Percentiles rank a stretch among this genome's conserved stretches.
Conservation (phyloP, 2,888 invertebrate species). For the Nasonia oneida region DNA sequence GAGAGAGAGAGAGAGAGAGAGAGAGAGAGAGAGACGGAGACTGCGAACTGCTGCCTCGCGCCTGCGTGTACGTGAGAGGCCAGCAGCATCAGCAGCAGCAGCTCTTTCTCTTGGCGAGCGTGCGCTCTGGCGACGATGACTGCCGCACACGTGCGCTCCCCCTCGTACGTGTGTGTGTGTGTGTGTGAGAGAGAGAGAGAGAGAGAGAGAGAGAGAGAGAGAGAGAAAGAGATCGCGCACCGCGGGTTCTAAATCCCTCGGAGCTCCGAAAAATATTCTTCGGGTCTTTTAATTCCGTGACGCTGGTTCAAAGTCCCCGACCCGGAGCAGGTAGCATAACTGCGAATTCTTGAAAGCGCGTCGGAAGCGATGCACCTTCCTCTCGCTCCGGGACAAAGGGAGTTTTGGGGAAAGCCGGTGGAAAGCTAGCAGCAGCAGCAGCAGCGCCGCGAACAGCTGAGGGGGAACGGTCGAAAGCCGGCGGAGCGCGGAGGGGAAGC, state of each 20-base stretch:
- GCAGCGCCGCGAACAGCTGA: conserved; percentile 10
- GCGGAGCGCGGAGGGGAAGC: conserved; percentile 10
- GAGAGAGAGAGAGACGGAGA: not conserved
- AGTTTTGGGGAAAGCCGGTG: conserved; percentile 31
- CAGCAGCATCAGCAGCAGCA: conserved; percentile 5
- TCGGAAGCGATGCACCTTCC: not conserved
- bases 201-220: too few species aligned
- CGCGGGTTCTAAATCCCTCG: not conserved
- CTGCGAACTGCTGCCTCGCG: not conserved
- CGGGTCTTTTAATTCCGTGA: not conserved
- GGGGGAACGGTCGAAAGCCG: conserved; percentile 23
- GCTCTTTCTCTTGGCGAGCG: not conserved
- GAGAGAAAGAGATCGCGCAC: too few species aligned
- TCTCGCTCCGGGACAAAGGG: not conserved
- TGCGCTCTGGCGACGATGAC: not conserved
- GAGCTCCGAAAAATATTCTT: not conserved
- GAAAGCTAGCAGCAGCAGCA: not conserved
- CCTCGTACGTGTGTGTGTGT: too few species aligned
- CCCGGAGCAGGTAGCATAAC: not conserved
- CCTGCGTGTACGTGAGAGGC: conserved; percentile 14
- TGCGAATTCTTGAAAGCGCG: too few species aligned
- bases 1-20: not conserved
- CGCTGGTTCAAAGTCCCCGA: not conserved
- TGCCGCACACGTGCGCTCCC: not conserved
- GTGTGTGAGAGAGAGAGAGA: not conserved